Evolutionary conservation across 2,113 vertebrate genomes (phyloP).

Genomic region (Arenaria interpres): DNA sequence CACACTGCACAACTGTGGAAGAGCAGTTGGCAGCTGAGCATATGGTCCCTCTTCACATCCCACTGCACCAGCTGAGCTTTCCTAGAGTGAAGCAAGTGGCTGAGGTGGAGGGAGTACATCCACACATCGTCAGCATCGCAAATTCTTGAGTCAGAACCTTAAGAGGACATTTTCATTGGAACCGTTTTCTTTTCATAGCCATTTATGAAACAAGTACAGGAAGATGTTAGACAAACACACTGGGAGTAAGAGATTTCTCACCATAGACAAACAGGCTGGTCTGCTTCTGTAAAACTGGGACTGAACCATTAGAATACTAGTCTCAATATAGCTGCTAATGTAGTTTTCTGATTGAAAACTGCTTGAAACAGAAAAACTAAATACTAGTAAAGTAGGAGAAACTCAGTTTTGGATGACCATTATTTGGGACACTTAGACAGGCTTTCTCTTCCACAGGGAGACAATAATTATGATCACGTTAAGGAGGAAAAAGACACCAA

Average conservation of each 20-base stretch:
- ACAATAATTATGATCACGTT: background rate
- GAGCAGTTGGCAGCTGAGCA: background rate
- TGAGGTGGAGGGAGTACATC: background rate
- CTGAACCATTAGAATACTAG: background rate
- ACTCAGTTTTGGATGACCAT: background rate
- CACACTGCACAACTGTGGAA: rapidly evolving
- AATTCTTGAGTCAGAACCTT: background rate
- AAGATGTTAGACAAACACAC: background rate
- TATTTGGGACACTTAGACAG: background rate
- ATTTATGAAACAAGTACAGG: background rate
- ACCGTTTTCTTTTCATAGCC: background rate
- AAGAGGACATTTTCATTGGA: background rate
- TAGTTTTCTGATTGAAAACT: background rate
- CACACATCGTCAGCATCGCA: background rate
- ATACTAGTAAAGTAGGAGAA: background rate
- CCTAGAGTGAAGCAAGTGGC: rapidly evolving
- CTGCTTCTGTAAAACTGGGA: background rate
- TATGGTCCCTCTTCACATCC: background rate
- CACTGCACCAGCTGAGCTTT: background rate
- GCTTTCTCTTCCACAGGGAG: background rate
- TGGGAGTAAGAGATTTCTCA: background rate
- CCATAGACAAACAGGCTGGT: background rate
- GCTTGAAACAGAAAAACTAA: background rate
- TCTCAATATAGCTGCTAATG: background rate
- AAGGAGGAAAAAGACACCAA: background rate